phyloP scores from a whole-genome alignment of 1,140 invertebrate species.

The Camponotus pennsylvanicus region DNA sequence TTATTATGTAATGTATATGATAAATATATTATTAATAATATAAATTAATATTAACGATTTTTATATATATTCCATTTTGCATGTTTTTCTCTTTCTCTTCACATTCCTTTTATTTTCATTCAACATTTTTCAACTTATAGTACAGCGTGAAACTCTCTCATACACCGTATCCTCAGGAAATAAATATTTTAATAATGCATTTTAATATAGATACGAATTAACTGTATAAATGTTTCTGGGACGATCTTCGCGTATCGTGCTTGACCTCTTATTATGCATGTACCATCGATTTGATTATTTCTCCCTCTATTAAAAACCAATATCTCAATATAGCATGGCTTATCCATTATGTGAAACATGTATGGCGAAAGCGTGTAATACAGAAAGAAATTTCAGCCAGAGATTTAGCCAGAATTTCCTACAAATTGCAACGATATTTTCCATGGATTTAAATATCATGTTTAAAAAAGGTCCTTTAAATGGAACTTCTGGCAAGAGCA shows the following conservation, averaged over 20 bases:
- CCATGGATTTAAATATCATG: background rate
- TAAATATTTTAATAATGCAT: conserved; percentile 45
- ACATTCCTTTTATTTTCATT: conserved; percentile 5
- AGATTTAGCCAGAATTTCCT: conserved; percentile 29
- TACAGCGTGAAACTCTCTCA: conserved; percentile 49
- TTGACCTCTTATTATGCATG: conserved; percentile 71
- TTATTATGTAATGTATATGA: too few species aligned
- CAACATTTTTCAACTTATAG: conserved; percentile 33
- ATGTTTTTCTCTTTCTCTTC: conserved; percentile 48
- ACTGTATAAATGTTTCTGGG: conserved; percentile 77
- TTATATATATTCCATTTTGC: conserved; percentile 64
- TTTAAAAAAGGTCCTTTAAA: background rate
- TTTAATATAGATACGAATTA: conserved; percentile 28
- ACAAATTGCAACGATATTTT: background rate
- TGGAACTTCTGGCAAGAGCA: conserved; percentile 46
- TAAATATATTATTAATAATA: background rate
- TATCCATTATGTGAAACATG: conserved; percentile 26
- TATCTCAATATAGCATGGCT: conserved; percentile 31
- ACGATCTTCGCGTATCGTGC: conserved; percentile 81
- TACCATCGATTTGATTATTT: conserved; percentile 27
- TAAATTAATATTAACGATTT: background rate
- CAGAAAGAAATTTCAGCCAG: background rate
- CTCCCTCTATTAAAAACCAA: background rate
- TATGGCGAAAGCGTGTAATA: background rate
- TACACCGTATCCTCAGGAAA: conserved; percentile 59